Conservation (phyloP, 2,113 vertebrate species). For the Lamprologus ornatipinnis region DNA sequence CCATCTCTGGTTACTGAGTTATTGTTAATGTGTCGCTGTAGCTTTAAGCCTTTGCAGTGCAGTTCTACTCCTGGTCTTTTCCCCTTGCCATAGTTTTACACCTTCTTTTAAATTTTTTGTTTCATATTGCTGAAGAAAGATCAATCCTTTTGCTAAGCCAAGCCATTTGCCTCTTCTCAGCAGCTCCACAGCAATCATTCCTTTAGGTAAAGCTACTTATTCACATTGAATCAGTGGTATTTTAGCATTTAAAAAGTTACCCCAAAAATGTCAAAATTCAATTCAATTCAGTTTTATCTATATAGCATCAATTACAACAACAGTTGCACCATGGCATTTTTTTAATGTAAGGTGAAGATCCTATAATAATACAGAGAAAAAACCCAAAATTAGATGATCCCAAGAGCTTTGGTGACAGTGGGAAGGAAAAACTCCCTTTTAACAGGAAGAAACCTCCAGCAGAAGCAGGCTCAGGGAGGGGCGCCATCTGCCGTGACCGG, state of each 20-base stretch:
- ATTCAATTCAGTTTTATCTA: neutral
- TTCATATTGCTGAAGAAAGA: neutral
- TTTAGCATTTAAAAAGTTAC: neutral
- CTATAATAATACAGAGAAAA: neutral
- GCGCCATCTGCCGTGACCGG: fast-evolving
- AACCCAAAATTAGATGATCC: neutral
- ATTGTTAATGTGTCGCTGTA: neutral
- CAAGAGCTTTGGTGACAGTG: neutral
- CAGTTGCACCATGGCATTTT: neutral
- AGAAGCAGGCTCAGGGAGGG: neutral
- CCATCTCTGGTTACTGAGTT: neutral
- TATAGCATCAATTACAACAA: neutral
- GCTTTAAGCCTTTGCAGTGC: neutral
- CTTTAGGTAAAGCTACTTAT: neutral
- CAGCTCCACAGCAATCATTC: neutral
- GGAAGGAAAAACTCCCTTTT: neutral
- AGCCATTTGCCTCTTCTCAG: neutral
- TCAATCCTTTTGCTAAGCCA: neutral
- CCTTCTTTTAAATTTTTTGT: neutral
- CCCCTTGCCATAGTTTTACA: neutral
- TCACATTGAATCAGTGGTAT: neutral
- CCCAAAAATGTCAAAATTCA: neutral
- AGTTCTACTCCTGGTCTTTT: neutral
- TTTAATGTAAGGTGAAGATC: neutral
- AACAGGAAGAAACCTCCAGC: neutral